These are phyloP conservation scores for Epistrophe eligans DNA, from an alignment of 2,888 invertebrate species.

Conservation along the genomic window DNA sequence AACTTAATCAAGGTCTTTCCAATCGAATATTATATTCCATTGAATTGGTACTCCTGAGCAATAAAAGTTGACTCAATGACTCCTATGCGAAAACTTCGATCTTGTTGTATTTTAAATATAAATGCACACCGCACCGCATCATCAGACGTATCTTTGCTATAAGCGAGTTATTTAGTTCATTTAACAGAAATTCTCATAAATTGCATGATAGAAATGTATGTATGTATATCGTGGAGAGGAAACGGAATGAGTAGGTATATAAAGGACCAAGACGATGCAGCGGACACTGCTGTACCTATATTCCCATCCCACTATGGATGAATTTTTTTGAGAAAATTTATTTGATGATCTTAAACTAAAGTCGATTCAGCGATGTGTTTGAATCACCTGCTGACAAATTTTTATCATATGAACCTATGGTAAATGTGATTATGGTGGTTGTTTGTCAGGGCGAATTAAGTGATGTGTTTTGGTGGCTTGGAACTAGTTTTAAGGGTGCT, in stretches of 20 bases:
- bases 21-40: conserved; percentile 51
- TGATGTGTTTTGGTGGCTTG: not conserved
- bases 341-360: conserved; percentile 37
- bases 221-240: conserved; percentile 8
- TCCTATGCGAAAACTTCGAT: conserved; percentile 1
- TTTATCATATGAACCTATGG: not conserved
- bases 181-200: conserved; percentile 58
- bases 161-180: conserved; percentile 66
- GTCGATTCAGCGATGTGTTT: conserved; percentile 15
- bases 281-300: not conserved
- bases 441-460: not conserved
- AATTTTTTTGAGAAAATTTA: conserved; percentile 44
- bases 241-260: not conserved
- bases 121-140: not conserved
- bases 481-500: not conserved
- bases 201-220: conserved; percentile 2
- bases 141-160: conserved; percentile 16
- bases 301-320: conserved; percentile 19
- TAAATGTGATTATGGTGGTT: not conserved
- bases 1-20: conserved; percentile 61
- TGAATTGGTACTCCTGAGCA: conserved; percentile 50
- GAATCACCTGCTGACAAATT: conserved; percentile 55
- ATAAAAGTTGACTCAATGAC: conserved; percentile 61
- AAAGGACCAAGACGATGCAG: conserved; percentile 20
- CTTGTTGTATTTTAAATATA: not conserved